Evolutionary conservation across 2,888 invertebrate genomes (phyloP).

Genomic region (Smittia aterrima): DNA sequence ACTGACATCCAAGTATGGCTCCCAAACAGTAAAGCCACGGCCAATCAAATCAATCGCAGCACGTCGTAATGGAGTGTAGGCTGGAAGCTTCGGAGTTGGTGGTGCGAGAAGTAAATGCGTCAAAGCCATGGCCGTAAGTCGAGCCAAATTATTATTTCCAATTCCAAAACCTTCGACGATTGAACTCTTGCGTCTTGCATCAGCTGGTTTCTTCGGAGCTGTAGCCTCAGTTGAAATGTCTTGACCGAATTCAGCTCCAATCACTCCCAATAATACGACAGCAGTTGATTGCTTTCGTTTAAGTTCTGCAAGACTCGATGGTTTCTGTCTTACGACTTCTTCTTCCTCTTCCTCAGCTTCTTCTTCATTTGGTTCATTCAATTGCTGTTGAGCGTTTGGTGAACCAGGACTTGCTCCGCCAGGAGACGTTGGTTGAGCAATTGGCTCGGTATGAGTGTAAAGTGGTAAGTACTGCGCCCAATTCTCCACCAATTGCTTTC

Average conservation of each 20-base stretch:
- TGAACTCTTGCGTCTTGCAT: constrained; percentile 68
- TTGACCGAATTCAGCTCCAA: constrained; percentile 97
- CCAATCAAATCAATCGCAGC: constrained; percentile 98
- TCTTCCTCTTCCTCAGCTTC: constrained; percentile 87
- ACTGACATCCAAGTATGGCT: constrained; percentile 92
- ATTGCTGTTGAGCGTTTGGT: not conserved
- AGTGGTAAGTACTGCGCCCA: constrained; percentile 96
- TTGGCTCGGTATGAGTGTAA: constrained; percentile 77
- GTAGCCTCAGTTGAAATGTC: constrained; percentile 67
- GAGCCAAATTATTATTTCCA: constrained; percentile 84
- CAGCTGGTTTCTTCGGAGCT: constrained; percentile 33
- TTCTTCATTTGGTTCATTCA: constrained; percentile 49
- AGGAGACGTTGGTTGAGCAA: constrained; percentile 53
- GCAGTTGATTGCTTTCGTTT: constrained; percentile 96
- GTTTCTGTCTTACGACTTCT: constrained; percentile 79
- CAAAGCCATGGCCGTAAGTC: constrained; percentile 90
- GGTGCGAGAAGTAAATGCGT: constrained; percentile 89
- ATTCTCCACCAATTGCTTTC: constrained; percentile 87
- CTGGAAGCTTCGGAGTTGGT: constrained; percentile 77
- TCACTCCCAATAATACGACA: constrained; percentile 92
- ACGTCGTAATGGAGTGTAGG: constrained; percentile 87
- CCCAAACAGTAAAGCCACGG: constrained; percentile 98
- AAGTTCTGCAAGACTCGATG: constrained; percentile 79
- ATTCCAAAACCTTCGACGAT: constrained; percentile 83
- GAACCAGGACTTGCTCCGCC: not conserved